A percentile compares a stretch with the other conserved stretches of the same genome.
phyloP scores from a whole-genome alignment of 2,888 invertebrate genomes.

The Phortica magna region DNA sequence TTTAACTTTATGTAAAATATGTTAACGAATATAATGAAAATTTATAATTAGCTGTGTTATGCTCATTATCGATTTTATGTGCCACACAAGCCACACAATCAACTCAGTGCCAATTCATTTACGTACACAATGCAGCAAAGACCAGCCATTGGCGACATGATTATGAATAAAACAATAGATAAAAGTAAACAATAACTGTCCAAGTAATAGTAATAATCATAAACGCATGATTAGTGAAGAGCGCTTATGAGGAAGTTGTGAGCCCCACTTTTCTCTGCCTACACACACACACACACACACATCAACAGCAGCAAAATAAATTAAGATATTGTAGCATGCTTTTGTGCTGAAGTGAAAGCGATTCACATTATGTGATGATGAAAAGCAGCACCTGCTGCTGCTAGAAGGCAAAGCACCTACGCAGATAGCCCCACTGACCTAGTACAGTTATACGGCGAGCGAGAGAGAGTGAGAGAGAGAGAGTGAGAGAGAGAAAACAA shows the following conservation, averaged over 20 bases:
- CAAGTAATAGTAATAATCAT: slow-evolving; percentile 64
- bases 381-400: neutral
- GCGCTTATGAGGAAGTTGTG: slow-evolving; percentile 54
- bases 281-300: neutral
- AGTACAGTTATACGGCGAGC: slow-evolving; percentile 50
- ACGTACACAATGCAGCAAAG: slow-evolving; percentile 1
- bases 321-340: slow-evolving; percentile 56
- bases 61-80: slow-evolving; percentile 4
- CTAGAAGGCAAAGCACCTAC: slow-evolving; percentile 9
- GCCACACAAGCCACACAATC: slow-evolving; percentile 6
- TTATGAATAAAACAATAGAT: slow-evolving; percentile 26
- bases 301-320: slow-evolving; percentile 15
- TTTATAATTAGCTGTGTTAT: slow-evolving; percentile 58
- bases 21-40: slow-evolving; percentile 61
- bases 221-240: slow-evolving; percentile 42
- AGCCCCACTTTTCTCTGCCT: too few relatives aligned
- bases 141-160: slow-evolving; percentile 47
- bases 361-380: slow-evolving; percentile 35
- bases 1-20: slow-evolving; percentile 16
- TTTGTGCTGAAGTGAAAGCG: slow-evolving; percentile 35
- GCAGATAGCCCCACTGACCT: slow-evolving; percentile 72
- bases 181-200: slow-evolving; percentile 46
- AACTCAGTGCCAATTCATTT: neutral
- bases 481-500: slow-evolving; percentile 5
- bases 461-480: neutral